Evolutionary conservation across 1,140 invertebrate genomes (phyloP), one percentile per base, ranked within the genome.

Genomic region (Oryctes rhinoceros): DNA sequence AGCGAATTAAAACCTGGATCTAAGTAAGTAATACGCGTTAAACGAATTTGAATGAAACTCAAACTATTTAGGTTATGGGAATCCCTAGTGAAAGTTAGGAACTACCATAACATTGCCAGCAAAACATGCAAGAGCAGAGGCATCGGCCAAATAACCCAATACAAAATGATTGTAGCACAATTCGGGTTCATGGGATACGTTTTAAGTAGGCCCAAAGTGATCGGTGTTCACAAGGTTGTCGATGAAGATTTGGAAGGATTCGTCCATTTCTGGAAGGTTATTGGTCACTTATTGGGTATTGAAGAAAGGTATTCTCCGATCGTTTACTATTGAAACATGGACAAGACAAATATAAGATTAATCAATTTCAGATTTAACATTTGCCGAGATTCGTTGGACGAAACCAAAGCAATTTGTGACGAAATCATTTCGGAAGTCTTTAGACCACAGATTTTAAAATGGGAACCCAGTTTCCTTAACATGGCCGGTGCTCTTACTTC

Each of bases 181-280:
- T 95, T 94, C 83, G 94, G 93, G 7, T 97, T 97, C 83, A 91
- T 97, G 79, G 96, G 95, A 3, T 92, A 93, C 71, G 89, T 92
- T 0, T 84, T 95, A 0, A 80, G 95, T 7, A 91, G 91, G 62
- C 91, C 93, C 0, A 88, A 92, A 49, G 86, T 90, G 35, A 89
- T 95, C 47, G 93, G 94, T 1, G 86, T 96, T 2, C 80, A 83
- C 0, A 67, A 88, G 9, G 83, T 84, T 5, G 88, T 88, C 35
- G 83, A 88, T 10, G 89, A 91, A 24, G 93, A 94, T 78, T 83
- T 94, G 9, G 92, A 94, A 62, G 92, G 92, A 6, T 92, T 94
- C 62, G 86, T 94, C 3, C 94, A 96, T 84, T 93, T 96, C 83
- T 96, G 95, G 95, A 89, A 91, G 49, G 92, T 94, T 1, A 92